Conservation (phyloP, 1,140 invertebrate genomes). For the Drosophila saltans region DNA sequence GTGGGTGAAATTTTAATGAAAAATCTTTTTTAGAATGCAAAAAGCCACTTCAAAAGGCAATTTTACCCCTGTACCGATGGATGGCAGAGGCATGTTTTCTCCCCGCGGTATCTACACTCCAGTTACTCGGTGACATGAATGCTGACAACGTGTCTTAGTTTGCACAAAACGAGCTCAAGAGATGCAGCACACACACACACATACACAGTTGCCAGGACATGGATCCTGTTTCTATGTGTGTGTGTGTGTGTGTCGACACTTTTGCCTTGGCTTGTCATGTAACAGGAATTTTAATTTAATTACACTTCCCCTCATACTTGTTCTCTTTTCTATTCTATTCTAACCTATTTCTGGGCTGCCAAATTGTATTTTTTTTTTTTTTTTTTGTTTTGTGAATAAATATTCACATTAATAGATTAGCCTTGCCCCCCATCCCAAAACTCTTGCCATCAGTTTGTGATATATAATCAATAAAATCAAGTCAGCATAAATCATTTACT, state of each 20-base stretch:
- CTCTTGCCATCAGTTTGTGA: slow-evolving; percentile 27
- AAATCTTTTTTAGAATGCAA: slow-evolving; percentile 65
- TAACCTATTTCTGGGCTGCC: neutral
- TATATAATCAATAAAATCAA: slow-evolving; percentile 73
- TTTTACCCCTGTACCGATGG: slow-evolving; percentile 6
- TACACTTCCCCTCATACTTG: slow-evolving; percentile 39
- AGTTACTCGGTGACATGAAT: slow-evolving; percentile 68
- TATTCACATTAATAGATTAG: slow-evolving; percentile 66
- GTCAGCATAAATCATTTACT: slow-evolving; percentile 67
- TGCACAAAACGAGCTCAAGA: slow-evolving; percentile 78
- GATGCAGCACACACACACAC: slow-evolving; percentile 40
- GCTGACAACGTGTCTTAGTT: slow-evolving; percentile 82
- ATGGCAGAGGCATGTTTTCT: neutral
- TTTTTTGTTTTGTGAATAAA: slow-evolving; percentile 26
- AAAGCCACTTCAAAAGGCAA: slow-evolving; percentile 61
- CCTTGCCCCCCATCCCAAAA: neutral
- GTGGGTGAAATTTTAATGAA: slow-evolving; percentile 74
- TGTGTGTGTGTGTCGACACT: slow-evolving; percentile 54
- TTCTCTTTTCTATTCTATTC: neutral
- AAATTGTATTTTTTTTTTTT: slow-evolving; percentile 5
- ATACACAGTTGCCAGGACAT: slow-evolving; percentile 40
- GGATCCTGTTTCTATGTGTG: slow-evolving; percentile 32
- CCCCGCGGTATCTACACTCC: neutral
- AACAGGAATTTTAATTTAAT: slow-evolving; percentile 80
- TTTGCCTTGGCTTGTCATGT: slow-evolving; percentile 68